phyloP scores from a whole-genome alignment of 2,888 invertebrate species.

The Pandemis corylana region DNA sequence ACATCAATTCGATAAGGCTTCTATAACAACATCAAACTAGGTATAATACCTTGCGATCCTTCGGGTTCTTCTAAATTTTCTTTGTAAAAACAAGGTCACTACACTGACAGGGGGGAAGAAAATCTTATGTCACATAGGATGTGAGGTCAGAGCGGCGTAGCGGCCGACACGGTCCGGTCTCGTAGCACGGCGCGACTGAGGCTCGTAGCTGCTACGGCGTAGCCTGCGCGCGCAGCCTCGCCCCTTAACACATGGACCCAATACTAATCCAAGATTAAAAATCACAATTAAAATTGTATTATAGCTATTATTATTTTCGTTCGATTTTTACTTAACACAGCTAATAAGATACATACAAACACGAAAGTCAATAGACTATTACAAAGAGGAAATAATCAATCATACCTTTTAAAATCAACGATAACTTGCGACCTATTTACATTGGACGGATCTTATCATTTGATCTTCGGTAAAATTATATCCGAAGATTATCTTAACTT shows the following conservation, averaged over 20 bases:
- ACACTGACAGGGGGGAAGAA: conserved; percentile 33
- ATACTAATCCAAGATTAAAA: conserved; percentile 74
- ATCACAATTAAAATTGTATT: conserved; percentile 29
- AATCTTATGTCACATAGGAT: conserved; percentile 42
- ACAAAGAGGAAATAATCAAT: neutral
- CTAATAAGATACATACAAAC: neutral
- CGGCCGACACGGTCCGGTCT: conserved; percentile 60
- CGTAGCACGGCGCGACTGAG: conserved; percentile 78
- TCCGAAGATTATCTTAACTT: too few relatives aligned
- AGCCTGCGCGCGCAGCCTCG: conserved; percentile 81
- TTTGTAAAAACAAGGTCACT: conserved; percentile 28
- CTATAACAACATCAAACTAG: conserved; percentile 25
- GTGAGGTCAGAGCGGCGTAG: conserved; percentile 71
- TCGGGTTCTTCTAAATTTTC: conserved; percentile 8
- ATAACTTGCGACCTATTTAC: too few relatives aligned
- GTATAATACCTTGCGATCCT: conserved; percentile 31
- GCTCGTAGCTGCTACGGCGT: conserved; percentile 69
- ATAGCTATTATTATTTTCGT: neutral
- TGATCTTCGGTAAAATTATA: too few relatives aligned
- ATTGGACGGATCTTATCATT: too few relatives aligned
- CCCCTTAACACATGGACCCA: conserved; percentile 77
- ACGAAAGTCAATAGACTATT: neutral
- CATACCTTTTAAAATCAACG: neutral
- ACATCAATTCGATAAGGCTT: conserved; percentile 31
- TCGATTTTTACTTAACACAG: neutral